Evolutionary conservation across 2,888 invertebrate species (phyloP).

Genomic region (Brenthis ino): DNA sequence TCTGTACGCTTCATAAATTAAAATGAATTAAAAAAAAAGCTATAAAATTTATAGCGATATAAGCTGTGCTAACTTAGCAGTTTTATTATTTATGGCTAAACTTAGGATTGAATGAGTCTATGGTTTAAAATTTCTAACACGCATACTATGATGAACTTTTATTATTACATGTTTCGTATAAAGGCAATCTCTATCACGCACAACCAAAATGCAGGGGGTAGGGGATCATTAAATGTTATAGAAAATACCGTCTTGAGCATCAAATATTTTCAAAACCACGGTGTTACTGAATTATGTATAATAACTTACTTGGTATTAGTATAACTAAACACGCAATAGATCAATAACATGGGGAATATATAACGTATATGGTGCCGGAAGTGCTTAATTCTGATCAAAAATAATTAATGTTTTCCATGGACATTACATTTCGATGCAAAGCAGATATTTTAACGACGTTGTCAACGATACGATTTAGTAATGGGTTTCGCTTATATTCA

Average conservation of each 20-base stretch:
- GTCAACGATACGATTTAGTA: slow-evolving; percentile 46
- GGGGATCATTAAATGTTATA: slow-evolving; percentile 61
- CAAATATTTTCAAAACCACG: slow-evolving; percentile 64
- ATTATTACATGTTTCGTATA: slow-evolving; percentile 61
- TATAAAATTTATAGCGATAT: slow-evolving; percentile 23
- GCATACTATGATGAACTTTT: slow-evolving; percentile 62
- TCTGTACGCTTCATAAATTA: slow-evolving; percentile 36
- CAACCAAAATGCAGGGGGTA: slow-evolving; percentile 62
- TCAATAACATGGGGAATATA: slow-evolving; percentile 40
- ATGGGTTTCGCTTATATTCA: slow-evolving; percentile 46
- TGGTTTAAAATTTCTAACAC: slow-evolving; percentile 72
- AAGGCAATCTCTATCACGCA: slow-evolving; percentile 67
- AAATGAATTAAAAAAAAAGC: slow-evolving; percentile 20
- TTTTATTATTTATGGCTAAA: slow-evolving; percentile 65
- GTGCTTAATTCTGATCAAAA: slow-evolving; percentile 53
- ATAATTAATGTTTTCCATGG: slow-evolving; percentile 44
- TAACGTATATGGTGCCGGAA: slow-evolving; percentile 53
- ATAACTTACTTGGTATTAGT: slow-evolving; percentile 68
- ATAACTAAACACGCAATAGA: slow-evolving; percentile 68
- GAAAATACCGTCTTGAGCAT: slow-evolving; percentile 64
- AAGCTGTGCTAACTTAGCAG: slow-evolving; percentile 10
- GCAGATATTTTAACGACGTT: slow-evolving; percentile 50
- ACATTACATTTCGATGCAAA: slow-evolving; percentile 35
- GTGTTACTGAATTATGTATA: slow-evolving; percentile 60
- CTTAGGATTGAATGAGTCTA: slow-evolving; percentile 71